Percentiles rank a stretch among this genome's conserved stretches.
These are phyloP conservation scores for Alouatta palliata DNA, from an alignment of 2,113 vertebrate genomes.

Conservation along the genomic window DNA sequence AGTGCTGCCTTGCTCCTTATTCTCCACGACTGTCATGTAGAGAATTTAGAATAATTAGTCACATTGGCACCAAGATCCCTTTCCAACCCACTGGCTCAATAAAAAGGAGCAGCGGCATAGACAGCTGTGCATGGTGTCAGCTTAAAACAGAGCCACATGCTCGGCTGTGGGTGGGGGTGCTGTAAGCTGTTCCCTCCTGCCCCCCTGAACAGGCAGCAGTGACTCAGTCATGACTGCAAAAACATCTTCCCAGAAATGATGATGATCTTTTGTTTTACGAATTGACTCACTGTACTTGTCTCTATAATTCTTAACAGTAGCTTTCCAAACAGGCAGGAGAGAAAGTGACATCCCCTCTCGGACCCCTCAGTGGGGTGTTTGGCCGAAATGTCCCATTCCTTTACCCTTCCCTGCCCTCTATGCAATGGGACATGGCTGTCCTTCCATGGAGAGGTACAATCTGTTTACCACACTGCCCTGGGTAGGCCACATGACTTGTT, in stretches of 20 bases:
- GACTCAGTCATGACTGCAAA: background rate
- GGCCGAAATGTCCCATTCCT: background rate
- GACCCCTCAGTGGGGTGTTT: background rate
- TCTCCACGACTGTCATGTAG: background rate
- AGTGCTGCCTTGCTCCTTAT: background rate
- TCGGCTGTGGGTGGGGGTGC: fast-evolving
- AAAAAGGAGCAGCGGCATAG: background rate
- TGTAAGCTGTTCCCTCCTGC: fast-evolving
- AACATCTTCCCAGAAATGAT: background rate
- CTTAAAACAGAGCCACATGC: background rate
- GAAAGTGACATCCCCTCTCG: background rate
- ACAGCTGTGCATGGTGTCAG: background rate
- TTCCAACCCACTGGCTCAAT: background rate
- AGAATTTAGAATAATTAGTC: background rate
- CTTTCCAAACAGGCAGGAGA: background rate
- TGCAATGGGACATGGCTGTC: background rate
- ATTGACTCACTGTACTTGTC: background rate
- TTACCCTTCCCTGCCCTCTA: background rate
- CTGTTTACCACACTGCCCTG: background rate
- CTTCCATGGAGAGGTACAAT: background rate
- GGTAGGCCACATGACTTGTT: no score
- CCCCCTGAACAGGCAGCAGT: background rate
- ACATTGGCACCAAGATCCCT: background rate
- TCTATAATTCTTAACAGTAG: background rate
- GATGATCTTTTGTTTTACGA: background rate